Conservation (phyloP, 2,888 invertebrate species). For the Drosophila yooni region DNA sequence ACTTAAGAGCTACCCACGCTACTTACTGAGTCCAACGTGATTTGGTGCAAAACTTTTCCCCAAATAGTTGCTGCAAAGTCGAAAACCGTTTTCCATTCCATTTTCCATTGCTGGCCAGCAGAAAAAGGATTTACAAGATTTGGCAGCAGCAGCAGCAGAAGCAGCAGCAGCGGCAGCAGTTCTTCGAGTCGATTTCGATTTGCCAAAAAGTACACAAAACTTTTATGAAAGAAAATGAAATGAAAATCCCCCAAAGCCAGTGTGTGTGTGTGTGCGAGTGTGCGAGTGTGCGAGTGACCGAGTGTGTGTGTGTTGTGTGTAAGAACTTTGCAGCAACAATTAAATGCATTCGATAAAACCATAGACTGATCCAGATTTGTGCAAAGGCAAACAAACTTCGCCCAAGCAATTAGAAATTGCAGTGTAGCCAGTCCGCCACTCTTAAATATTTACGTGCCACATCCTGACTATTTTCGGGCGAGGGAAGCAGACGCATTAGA, state of each 20-base stretch:
- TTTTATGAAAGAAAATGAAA: constrained; percentile 75
- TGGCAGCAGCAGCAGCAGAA: constrained; percentile 9
- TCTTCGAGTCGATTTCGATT: constrained; percentile 72
- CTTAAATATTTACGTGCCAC: constrained; percentile 44
- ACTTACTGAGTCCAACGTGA: constrained; percentile 24
- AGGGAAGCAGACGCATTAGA: constrained; percentile 28
- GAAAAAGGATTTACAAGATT: constrained; percentile 64
- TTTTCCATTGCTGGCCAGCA: constrained; percentile 45
- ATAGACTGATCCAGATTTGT: constrained; percentile 40
- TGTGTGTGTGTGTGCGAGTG: constrained; percentile 8
- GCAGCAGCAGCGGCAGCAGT: constrained; percentile 14
- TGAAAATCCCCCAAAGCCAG: constrained; percentile 65
- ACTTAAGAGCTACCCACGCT: constrained; percentile 7
- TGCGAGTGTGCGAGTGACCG: not conserved
- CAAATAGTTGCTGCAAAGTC: constrained; percentile 63
- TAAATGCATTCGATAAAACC: constrained; percentile 63
- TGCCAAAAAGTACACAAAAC: constrained; percentile 69
- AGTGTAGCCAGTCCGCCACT: constrained; percentile 15
- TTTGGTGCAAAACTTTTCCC: constrained; percentile 55
- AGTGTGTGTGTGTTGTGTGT: constrained; percentile 15
- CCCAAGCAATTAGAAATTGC: constrained; percentile 49
- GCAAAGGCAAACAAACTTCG: constrained; percentile 25
- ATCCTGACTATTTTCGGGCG: constrained; percentile 4
- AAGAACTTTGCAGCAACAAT: constrained; percentile 67
- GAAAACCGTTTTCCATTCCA: constrained; percentile 61